Evolutionary conservation across 2,797 vertebrate genomes (phyloP), one percentile per base, ranked within the genome.

Genomic region (Liparis tanakae): DNA sequence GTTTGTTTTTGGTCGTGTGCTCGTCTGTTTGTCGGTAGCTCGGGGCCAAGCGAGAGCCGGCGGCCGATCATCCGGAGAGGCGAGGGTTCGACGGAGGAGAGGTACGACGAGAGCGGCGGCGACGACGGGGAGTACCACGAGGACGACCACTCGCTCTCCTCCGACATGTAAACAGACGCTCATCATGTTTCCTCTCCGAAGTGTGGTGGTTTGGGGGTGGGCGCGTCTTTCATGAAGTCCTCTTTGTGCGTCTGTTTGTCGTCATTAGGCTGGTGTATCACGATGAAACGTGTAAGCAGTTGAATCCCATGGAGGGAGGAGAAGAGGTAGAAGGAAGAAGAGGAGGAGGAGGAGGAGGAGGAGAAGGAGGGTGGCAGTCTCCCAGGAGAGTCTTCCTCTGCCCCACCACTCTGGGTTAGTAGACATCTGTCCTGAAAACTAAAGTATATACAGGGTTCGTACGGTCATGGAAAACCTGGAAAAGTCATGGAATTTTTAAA

Each of bases 251-350:
- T 76, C n/a, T 84, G 53, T 87, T 46, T 80, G 54, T 67, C 17
- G 64, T 70, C 50, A 12, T 72, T 84, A 99, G 98, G 94, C 94
- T 98, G 43, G 94, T 96, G 70, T 97, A 96, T 91, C 95, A 96
- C 44, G 97, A 98, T 70, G 97, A 98, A 50, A 95, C 97, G 84
- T 96, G 95, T 84, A 97, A 96, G 89, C 98, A 99, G 87, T 79
- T 98, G 75, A 93, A 96, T 75, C 95, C 94, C 33, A 96, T 96
- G 81, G 96, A 96, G 85, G 93, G 92, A 74, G 88, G 80, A 34
- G 92, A 93, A 85, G 93, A 90, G 84, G 85, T 80, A 84, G 92
- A 93, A 82, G 93, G 93, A 70, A 84, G 81, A 80, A 94, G 95
- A 85, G 79, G 95, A 85, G 79, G 53, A 74, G 87, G 87, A 82